Evolutionary conservation across 1,140 invertebrate species (phyloP), one percentile per base, ranked within the genome.

Genomic region (Zeugodacus cucurbitae): DNA sequence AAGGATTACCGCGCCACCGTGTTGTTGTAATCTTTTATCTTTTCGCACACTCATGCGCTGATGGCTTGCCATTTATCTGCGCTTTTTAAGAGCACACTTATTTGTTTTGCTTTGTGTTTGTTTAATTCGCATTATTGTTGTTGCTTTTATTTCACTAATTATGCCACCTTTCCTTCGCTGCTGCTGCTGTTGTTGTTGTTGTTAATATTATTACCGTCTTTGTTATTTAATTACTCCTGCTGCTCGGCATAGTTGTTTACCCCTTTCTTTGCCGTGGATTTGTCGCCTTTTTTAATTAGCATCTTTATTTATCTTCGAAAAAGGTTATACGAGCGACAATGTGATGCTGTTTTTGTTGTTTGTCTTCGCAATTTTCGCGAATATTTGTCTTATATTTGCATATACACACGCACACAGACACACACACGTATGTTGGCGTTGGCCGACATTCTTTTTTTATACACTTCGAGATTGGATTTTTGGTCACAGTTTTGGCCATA

Each of bases 221-320:
- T 82, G 41, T 48, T 48, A 48, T 26, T 48, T 44, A 44, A 48
- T 82, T 82, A 29, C 34, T 82, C 14, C 26, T 70, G 5, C n/a
- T 11, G 64, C 14, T 74, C n/a, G 37, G 32, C 22, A n/a, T 44
- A 22, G 4, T 48, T 82, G 34, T 54, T 48, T 26, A 48, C 41
- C 22, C 20, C n/a, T 82, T 44, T 17, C n/a, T 82, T 44, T 29
- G 34, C 74, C 3, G 74, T 44, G 29, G 67, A 74, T 74, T 74
- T 74, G 67, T 10, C 34, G 22, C 11, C 11, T 29, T 14, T 82
- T 82, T 82, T 82, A 82, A 82, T 82, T 82, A 82, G 10, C n/a
- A 48, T 82, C 74, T 48, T 82, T 82, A 82, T 82, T 82, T 82
- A 82, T 82, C 74, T 82, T 82, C 74, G 41, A 82, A 48, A 82